Percentiles rank a stretch among this genome's conserved stretches.
Evolutionary conservation across 2,113 vertebrate species (phyloP).

Genomic region (Centrocercus urophasianus): DNA sequence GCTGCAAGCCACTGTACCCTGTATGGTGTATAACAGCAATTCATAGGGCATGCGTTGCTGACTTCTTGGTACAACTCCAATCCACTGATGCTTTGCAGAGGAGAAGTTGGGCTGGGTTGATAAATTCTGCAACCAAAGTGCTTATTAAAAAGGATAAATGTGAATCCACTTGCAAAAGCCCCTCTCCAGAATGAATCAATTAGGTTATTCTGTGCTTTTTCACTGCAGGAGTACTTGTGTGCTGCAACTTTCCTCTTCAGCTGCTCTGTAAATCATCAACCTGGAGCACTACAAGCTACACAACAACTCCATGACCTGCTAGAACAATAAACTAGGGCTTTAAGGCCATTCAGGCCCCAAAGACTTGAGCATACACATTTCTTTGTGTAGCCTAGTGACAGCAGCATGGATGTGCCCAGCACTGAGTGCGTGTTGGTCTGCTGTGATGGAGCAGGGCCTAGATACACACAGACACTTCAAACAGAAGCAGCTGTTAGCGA

Average conservation of each 20-base stretch:
- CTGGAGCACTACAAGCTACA: not conserved
- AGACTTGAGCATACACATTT: not conserved
- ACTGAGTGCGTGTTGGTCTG: not conserved
- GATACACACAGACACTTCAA: not conserved
- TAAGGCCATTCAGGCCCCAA: not conserved
- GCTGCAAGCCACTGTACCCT: not conserved
- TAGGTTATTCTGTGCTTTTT: not conserved
- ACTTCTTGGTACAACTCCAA: not conserved
- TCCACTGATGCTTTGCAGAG: not conserved
- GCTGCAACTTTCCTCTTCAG: not conserved
- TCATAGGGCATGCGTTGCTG: not conserved
- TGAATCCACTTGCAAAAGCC: not conserved
- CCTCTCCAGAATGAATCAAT: not conserved
- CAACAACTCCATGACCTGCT: not conserved
- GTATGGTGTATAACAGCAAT: not conserved
- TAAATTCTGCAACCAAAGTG: not conserved
- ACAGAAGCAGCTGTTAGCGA: constrained; percentile 21
- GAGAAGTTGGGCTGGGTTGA: not conserved
- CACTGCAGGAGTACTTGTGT: not conserved
- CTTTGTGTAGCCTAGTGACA: not conserved
- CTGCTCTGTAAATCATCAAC: constrained; percentile 46
- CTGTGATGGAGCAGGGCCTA: not conserved
- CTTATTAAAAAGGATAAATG: not conserved
- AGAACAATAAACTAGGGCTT: not conserved
- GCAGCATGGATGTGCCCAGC: not conserved